A percentile compares a stretch with the other conserved stretches of the same genome.
These are phyloP conservation scores for Eleutherodactylus coqui DNA, from an alignment of 2,797 vertebrate genomes.

Conservation along the genomic window DNA sequence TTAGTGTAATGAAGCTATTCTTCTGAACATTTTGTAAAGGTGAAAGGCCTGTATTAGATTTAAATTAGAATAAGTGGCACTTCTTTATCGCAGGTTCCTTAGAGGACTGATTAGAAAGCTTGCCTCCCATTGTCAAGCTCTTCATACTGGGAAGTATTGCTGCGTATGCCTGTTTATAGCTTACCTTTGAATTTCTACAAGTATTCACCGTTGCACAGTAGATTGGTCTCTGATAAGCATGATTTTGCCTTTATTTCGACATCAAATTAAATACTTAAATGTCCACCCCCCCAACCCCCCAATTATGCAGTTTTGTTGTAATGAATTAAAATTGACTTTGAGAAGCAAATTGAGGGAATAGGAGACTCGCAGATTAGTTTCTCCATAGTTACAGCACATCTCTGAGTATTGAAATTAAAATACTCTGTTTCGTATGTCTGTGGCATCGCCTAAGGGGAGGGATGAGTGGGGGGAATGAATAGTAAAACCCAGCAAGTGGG, in stretches of 20 bases:
- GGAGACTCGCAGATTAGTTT: constrained; percentile 71
- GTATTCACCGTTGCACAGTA: constrained; percentile 62
- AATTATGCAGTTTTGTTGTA: constrained; percentile 74
- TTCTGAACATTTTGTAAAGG: constrained; percentile 79
- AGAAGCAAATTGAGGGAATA: constrained; percentile 73
- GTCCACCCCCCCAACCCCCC: constrained; percentile 73
- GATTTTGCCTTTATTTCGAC: constrained; percentile 65
- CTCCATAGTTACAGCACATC: constrained; percentile 76
- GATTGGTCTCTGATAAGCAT: constrained; percentile 63
- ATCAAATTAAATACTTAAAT: constrained; percentile 74
- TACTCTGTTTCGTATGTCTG: constrained; percentile 62
- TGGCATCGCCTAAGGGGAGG: constrained; percentile 47
- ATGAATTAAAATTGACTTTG: constrained; percentile 76
- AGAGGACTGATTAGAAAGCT: constrained; percentile 79
- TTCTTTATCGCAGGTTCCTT: constrained; percentile 79
- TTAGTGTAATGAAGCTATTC: constrained; percentile 78
- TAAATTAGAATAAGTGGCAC: constrained; percentile 83
- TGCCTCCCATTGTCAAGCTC: constrained; percentile 74
- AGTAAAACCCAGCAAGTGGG: constrained; percentile 3
- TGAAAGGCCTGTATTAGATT: constrained; percentile 78
- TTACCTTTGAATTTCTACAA: constrained; percentile 73
- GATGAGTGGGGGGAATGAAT: constrained; percentile 38
- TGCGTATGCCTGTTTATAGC: constrained; percentile 72
- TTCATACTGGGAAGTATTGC: constrained; percentile 69
- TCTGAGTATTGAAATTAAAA: constrained; percentile 66